Base-by-base conservation (phyloP, 2,888 invertebrate species). In the Schrankia costaestrigalis region DNA sequence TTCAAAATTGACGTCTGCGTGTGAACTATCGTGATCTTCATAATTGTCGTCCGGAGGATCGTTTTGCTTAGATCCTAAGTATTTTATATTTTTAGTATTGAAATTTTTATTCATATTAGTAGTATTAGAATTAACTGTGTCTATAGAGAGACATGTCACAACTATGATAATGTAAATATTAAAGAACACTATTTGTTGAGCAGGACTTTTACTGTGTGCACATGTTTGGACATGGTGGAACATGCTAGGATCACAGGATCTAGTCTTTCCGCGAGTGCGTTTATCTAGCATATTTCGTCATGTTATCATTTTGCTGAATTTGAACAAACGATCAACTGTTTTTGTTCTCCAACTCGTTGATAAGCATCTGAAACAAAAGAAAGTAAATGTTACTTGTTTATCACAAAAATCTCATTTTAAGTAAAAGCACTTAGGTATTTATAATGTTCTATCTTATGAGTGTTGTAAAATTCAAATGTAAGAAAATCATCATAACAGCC, bases 241-340 rank as follows among this genome's bases (percentile, higher is more conserved):
- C 80, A 84, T 80, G 55, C 71, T 78, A 69, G 63, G 46, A 56
- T 52, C 48, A 59, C 59, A 46, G 35, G 26, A n/a, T 62, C 71
- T 71, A 66, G 71, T 76, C 58, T 71, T 61, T 54, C 66, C 63
- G 51, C 61, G 73, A 57, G 67, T 71, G 62, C 66, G 64, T 51
- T 65, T 67, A 47, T 62, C 67, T 60, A 61, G 56, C 81, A 84
- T 84, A 71, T 77, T 85, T 74, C 72, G 73, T 85, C 84, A 83
- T 73, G 83, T 80, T 74, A 75, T 72, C 75, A 78, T 81, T 66
- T 71, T 66, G 47, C 51, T 48, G 46, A 49, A 43, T 41, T 53
- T 59, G 51, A 61, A 51, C 59, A 55, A 54, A 56, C 51, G 50
- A 63, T 59, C 55, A 48, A 39, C 42, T 42, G 38, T 56, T 41